Base-by-base conservation (phyloP, 2,797 vertebrate genomes). In the Pangasius macronema region DNA sequence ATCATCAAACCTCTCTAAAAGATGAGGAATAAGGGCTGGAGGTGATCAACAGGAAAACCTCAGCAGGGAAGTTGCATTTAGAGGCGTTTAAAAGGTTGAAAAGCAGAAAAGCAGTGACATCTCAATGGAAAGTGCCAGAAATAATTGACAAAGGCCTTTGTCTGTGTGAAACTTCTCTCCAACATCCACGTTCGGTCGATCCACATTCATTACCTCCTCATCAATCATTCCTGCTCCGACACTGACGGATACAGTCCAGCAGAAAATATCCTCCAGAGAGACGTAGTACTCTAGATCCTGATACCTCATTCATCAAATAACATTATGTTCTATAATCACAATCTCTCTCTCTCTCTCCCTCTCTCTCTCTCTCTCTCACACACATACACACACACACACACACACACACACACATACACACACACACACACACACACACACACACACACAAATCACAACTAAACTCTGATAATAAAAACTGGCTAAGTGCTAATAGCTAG, bases 191-290 rank as follows among this genome's bases (percentile, higher is more conserved):
- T 57, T 39, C 53, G 1, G 8, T 57, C 30, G 1, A 57, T 79
- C 76, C 51, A 5, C 24, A 36, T 79, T 79, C 53, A 36, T 79
- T 79, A 79, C 53, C 51, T 79, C 51, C 76, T 57, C 76, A 57
- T 79, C 53, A 36, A 53, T 79, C 76, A 79, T 39, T 55, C 53
- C 11, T 9, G 18, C 30, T 33, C 76, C 14, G 30, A 79, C 30
- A 36, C 30, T 53, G 75, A 33, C 16, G 46, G 75, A 30, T 20
- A 18, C 49, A 77, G n/a, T 53, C 30, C 16, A 53, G 49, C 16
- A 7, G 49, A 53, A 77, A 18, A 33, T 53, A 30, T 20, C 49
- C 75, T 53, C n/a, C n/a, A 16, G 46, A 51, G 73, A 75, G 27
- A 30, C 18, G 73, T 3, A 18, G 42, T 51, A 18, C 22, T 30